Evolutionary conservation across 2,113 vertebrate species (phyloP).

Genomic region (Oostethus manadensis): DNA sequence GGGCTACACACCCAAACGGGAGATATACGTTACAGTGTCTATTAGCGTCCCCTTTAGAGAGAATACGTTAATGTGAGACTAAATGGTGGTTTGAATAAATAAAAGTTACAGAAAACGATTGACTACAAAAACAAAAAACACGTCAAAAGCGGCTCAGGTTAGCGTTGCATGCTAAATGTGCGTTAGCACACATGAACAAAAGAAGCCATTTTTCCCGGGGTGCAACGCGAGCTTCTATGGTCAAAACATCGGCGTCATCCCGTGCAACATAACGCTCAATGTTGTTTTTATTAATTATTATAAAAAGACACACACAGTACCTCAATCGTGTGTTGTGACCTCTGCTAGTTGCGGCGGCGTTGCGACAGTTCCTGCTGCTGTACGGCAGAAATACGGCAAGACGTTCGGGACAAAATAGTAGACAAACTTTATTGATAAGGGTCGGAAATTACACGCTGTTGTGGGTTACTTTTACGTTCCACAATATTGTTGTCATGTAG

Average conservation of each 20-base stretch:
- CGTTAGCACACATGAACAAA: not conserved
- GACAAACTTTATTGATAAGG: too few species aligned
- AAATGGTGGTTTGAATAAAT: not conserved
- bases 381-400: slow-evolving; percentile 27
- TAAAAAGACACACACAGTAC: slow-evolving; percentile 19
- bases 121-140: not conserved
- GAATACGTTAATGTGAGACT: not conserved
- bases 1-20: too few species aligned
- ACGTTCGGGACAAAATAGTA: slow-evolving; percentile 27
- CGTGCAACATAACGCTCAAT: too few species aligned
- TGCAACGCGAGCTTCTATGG: not conserved
- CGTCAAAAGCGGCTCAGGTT: not conserved
- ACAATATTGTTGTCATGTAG: too few species aligned
- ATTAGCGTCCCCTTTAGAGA: not conserved
- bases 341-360: slow-evolving; percentile 33
- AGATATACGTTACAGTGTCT: too few species aligned
- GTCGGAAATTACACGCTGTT: too few species aligned
- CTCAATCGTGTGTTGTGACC: slow-evolving; percentile 58
- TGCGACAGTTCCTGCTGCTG: slow-evolving; percentile 23
- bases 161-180: slow-evolving; percentile 6
- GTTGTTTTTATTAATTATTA: not conserved
- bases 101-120: too few species aligned
- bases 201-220: not conserved
- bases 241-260: not conserved
- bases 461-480: too few species aligned